Evolutionary conservation across 2,797 vertebrate species (phyloP).

Genomic region (Tarsius wallacei): DNA sequence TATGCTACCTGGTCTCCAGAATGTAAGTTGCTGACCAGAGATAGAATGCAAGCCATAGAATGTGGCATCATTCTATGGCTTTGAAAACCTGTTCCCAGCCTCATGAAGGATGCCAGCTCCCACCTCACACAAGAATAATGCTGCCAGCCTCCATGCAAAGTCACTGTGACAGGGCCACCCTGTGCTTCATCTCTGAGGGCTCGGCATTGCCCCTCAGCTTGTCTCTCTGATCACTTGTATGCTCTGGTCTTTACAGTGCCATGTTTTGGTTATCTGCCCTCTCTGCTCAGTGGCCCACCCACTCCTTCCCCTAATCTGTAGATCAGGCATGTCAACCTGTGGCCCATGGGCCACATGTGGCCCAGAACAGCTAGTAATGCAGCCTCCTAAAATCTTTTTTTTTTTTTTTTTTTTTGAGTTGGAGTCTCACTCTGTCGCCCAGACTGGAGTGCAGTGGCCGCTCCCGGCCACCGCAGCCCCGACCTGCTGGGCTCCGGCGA

Average conservation of each 20-base stretch:
- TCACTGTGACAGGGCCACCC: not conserved
- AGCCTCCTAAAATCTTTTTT: too few relatives aligned
- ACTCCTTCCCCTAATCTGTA: not conserved
- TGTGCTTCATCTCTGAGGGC: not conserved
- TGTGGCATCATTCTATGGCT: not conserved
- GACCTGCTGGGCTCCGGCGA: too few relatives aligned
- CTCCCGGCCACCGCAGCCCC: too few relatives aligned
- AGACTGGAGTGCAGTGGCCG: too few relatives aligned
- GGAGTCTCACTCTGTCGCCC: too few relatives aligned
- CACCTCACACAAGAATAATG: not conserved
- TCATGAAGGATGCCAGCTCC: not conserved
- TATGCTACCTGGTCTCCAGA: not conserved
- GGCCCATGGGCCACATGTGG: too few relatives aligned
- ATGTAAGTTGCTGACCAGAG: conserved; percentile 42
- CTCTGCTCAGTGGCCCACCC: not conserved
- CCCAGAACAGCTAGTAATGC: too few relatives aligned
- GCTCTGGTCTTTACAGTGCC: not conserved
- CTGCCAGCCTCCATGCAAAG: not conserved
- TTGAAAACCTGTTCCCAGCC: not conserved
- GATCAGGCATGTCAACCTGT: not conserved
- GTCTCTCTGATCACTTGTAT: not conserved
- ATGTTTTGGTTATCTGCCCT: conserved; percentile 27
- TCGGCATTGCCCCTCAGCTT: not conserved
- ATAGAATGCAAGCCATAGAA: not conserved
- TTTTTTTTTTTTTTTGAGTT: too few relatives aligned